Evolutionary conservation across 2,888 invertebrate species (phyloP).

Genomic region (Glomeris marginata): DNA sequence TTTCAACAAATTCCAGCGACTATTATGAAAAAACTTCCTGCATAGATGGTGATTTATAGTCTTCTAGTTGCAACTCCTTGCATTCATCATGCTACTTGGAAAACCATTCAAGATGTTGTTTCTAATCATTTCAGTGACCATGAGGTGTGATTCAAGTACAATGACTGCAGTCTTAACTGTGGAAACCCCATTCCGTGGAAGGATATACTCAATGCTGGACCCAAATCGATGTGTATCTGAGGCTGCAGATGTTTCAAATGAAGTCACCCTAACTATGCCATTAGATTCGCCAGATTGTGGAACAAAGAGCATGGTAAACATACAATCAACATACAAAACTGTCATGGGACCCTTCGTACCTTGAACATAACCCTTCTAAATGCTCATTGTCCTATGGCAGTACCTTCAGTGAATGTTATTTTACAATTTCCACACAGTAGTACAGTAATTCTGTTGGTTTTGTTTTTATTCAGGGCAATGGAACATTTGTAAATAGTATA

Average conservation of each 20-base stretch:
- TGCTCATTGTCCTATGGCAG: slow-evolving; percentile 1
- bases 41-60: slow-evolving; percentile 9
- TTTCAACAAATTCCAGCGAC: neutral
- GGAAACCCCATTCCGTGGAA: slow-evolving; percentile 17
- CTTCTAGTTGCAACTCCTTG: neutral
- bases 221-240: slow-evolving; percentile 17
- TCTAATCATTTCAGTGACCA: slow-evolving; percentile 14
- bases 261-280: slow-evolving; percentile 18
- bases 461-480: slow-evolving; percentile 18
- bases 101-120: neutral
- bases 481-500: slow-evolving; percentile 19
- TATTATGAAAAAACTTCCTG: slow-evolving; percentile 11
- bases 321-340: neutral
- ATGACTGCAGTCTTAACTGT: slow-evolving; percentile 20
- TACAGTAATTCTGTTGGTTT: neutral
- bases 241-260: slow-evolving; percentile 12
- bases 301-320: slow-evolving; percentile 18
- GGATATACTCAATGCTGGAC: slow-evolving; percentile 18
- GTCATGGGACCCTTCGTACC: neutral
- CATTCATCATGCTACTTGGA: neutral
- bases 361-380: neutral
- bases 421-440: too few species aligned
- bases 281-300: slow-evolving; percentile 18
- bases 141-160: slow-evolving; percentile 19
- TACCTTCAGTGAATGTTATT: too few species aligned